These are phyloP conservation scores for Latheticus oryzae DNA, from an alignment of 2,888 invertebrate genomes.

Conservation along the genomic window DNA sequence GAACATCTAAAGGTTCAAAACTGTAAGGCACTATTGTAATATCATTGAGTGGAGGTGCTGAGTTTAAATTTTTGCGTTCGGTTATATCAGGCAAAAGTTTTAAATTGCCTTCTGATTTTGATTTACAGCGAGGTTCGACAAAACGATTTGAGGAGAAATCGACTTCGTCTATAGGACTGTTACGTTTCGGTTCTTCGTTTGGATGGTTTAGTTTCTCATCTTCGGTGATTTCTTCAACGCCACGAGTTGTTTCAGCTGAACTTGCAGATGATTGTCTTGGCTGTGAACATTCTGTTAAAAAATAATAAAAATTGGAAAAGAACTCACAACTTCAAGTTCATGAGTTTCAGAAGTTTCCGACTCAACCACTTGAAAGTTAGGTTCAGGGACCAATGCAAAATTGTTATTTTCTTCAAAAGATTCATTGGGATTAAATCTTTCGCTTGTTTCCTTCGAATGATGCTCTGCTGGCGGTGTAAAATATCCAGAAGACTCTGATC, in stretches of 20 bases:
- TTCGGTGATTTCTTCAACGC: slow-evolving; percentile 33
- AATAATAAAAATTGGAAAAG: background rate
- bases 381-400: slow-evolving; percentile 9
- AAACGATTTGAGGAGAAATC: slow-evolving; percentile 43
- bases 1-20: slow-evolving; percentile 47
- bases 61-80: slow-evolving; percentile 58
- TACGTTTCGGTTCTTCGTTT: slow-evolving; percentile 27
- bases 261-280: slow-evolving; percentile 40
- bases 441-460: slow-evolving; percentile 32
- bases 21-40: slow-evolving; percentile 42
- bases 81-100: slow-evolving; percentile 55
- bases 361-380: slow-evolving; percentile 36
- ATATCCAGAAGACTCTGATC: slow-evolving; percentile 64
- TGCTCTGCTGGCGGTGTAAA: slow-evolving; percentile 63
- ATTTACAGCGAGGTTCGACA: slow-evolving; percentile 50
- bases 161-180: slow-evolving; percentile 43
- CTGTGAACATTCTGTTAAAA: slow-evolving; percentile 14
- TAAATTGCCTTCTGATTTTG: slow-evolving; percentile 60
- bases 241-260: slow-evolving; percentile 37
- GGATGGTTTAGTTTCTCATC: slow-evolving; percentile 40
- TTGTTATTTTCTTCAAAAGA: slow-evolving; percentile 35
- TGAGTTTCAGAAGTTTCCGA: slow-evolving; percentile 36
- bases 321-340: slow-evolving; percentile 20
- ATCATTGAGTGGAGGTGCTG: slow-evolving; percentile 60
- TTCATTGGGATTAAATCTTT: slow-evolving; percentile 23